A percentile compares a stretch with the other conserved stretches of the same genome.
These are phyloP conservation scores for Charadrius vociferus DNA, from an alignment of 2,113 vertebrate genomes.

Conservation along the genomic window DNA sequence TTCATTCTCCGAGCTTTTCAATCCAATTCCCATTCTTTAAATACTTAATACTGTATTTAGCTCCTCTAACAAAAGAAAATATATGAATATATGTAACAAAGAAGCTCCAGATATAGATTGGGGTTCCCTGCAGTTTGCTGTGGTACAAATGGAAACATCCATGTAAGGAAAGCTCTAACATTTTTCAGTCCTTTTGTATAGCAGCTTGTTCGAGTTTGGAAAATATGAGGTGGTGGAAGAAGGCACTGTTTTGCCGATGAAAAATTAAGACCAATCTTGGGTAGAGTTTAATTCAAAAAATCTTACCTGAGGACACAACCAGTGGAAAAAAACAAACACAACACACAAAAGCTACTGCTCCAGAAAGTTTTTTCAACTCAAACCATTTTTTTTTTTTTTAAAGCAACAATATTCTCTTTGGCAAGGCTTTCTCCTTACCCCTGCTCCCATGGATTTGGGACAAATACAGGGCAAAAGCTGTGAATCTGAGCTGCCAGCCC, in stretches of 20 bases:
- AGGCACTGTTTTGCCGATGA: background rate
- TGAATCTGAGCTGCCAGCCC: background rate
- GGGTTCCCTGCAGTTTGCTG: background rate
- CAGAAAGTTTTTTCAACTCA: background rate
- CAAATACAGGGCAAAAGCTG: background rate
- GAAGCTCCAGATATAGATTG: background rate
- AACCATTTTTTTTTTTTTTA: background rate
- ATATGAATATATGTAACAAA: background rate
- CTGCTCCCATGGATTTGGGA: background rate
- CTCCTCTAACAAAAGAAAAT: background rate
- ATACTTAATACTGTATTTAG: background rate
- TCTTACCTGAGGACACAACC: background rate
- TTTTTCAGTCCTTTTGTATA: background rate
- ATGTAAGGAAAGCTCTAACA: background rate
- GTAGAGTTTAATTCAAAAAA: background rate
- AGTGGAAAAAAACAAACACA: background rate
- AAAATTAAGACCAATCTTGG: background rate
- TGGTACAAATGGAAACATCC: background rate
- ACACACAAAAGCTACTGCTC: background rate
- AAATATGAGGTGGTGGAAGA: background rate
- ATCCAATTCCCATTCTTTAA: background rate
- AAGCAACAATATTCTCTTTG: background rate
- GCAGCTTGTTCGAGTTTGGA: background rate
- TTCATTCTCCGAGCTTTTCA: background rate
- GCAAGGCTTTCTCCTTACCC: background rate